These are phyloP conservation scores for Melipona beecheii DNA, from an alignment of 2,888 invertebrate genomes.

Conservation along the genomic window DNA sequence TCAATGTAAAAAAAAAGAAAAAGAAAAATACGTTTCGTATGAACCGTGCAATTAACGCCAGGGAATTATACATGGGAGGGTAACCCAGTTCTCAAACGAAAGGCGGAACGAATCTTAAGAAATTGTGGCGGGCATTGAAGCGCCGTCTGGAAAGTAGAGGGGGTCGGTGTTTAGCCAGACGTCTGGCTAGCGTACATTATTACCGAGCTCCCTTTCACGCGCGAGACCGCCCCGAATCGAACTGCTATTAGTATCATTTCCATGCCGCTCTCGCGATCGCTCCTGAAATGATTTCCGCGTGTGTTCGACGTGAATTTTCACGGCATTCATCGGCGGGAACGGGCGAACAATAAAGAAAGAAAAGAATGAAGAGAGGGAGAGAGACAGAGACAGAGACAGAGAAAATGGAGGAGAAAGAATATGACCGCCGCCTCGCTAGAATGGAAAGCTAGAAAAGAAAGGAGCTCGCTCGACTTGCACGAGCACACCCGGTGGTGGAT, in stretches of 20 bases:
- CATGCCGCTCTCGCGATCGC: background rate
- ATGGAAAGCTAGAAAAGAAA: constrained; percentile 12
- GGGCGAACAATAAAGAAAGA: too few relatives aligned
- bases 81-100: background rate
- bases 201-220: constrained; percentile 34
- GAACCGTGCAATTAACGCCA: background rate
- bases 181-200: constrained; percentile 49
- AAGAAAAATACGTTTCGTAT: too few relatives aligned
- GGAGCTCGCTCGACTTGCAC: constrained; percentile 24
- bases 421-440: constrained; percentile 7
- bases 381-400: too few relatives aligned
- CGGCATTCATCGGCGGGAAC: background rate
- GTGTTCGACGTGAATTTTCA: constrained; percentile 1
- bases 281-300: constrained; percentile 12
- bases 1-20: background rate
- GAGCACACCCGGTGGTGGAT: constrained; percentile 15
- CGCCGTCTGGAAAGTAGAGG: constrained; percentile 29
- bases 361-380: background rate
- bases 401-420: background rate
- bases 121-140: background rate
- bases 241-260: constrained; percentile 25
- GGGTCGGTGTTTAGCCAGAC: constrained; percentile 50
- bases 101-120: background rate
- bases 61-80: background rate
- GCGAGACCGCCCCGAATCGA: constrained; percentile 18